Base-by-base conservation (phyloP, 2,113 vertebrate species). In the Vimba vimba region DNA sequence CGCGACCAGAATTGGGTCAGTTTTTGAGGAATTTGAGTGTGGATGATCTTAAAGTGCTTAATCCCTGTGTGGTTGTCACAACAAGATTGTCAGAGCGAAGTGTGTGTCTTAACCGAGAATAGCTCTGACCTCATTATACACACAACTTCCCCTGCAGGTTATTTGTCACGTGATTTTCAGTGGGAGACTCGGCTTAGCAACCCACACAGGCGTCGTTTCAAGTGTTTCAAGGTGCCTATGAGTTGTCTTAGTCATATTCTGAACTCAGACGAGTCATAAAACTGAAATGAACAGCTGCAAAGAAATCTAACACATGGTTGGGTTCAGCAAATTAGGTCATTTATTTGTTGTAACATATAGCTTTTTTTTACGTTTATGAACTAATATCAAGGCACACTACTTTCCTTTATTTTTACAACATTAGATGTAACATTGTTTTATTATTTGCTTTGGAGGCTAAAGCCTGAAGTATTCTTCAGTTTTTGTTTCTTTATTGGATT, bases 21-120 rank as follows among this genome's bases (percentile, higher is more conserved):
- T 75, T 52, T 47, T 45, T 74, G 50, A 86, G 19, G 50, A 76
- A 83, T n/a, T 84, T 86, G 80, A 52, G 43, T 77, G n/a, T 60
- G 59, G 64, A 60, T 21, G 9, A 43, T 68, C 64, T 68, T 68
- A 59, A 68, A 59, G 50, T 81, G 69, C 17, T 47, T 47, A 71
- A 71, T 73, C 68, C 47, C 30, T 55, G 68, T 39, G 68, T 73
- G 50, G 80, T 69, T 82, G 60, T 82, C 80, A 82, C 80, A 69
- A 83, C 82, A 83, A 73, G 82, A 73, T 52, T 83, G 45, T 27
- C 47, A 25, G 82, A 73, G 52, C 10, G 4, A 73, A 57, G 30
- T 39, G 50, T 43, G 47, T 30, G 23, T 83, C 82, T 83, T 83
- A 73, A 74, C 82, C n/a, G 19, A 83, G 68, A 83, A 83, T 83